Percentiles rank a stretch among this genome's conserved stretches.
Conservation (phyloP, 1,140 invertebrate genomes). For the Epicauta chinensis region DNA sequence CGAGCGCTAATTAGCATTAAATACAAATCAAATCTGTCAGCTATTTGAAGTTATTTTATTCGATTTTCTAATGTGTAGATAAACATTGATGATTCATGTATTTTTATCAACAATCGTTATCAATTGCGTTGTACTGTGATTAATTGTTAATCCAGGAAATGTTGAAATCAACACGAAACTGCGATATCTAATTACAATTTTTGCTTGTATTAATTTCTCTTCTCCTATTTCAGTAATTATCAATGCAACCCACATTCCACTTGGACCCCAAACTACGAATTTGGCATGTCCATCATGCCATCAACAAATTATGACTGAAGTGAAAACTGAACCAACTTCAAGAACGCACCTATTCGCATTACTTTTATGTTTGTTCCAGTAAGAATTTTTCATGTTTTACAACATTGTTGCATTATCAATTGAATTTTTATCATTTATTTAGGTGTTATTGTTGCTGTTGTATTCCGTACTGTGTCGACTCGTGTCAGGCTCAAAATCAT, state of each 20-base stretch:
- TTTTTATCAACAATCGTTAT: too few species aligned
- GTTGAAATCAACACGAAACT: too few species aligned
- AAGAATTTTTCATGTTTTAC: background rate
- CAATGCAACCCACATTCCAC: constrained; percentile 6
- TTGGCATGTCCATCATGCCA: constrained; percentile 52
- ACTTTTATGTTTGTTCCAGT: constrained; percentile 52
- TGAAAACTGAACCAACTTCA: constrained; percentile 47
- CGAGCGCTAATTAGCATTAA: too few species aligned
- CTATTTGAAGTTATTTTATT: too few species aligned
- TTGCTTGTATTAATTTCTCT: too few species aligned
- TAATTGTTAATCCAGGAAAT: too few species aligned
- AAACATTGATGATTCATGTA: too few species aligned
- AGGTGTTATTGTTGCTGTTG: constrained; percentile 57
- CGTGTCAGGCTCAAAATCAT: constrained; percentile 56
- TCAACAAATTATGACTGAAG: constrained; percentile 43
- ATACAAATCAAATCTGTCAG: too few species aligned
- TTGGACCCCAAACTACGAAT: constrained; percentile 45
- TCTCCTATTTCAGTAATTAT: constrained; percentile 25
- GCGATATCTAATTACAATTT: too few species aligned
- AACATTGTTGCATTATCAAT: constrained; percentile 1
- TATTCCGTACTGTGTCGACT: constrained; percentile 60
- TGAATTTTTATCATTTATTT: constrained; percentile 1
- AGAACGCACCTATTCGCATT: constrained; percentile 57
- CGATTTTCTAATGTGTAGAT: too few species aligned
- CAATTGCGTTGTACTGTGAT: too few species aligned